Evolutionary conservation across 2,113 vertebrate genomes (phyloP).

Genomic region (Lynx canadensis): DNA sequence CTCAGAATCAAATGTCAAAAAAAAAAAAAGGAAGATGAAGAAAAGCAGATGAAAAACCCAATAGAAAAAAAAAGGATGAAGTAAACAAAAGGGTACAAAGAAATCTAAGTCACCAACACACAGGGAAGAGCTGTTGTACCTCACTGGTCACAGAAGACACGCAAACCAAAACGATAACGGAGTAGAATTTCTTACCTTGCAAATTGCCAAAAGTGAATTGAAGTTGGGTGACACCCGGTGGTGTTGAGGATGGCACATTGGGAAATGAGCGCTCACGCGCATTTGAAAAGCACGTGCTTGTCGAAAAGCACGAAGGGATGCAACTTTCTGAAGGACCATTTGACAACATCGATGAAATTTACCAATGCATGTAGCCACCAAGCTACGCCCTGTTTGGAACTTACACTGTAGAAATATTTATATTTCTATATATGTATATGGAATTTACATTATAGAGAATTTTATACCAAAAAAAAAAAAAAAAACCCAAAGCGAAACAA

Average conservation of each 20-base stretch:
- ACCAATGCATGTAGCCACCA: not conserved
- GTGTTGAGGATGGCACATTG: not conserved
- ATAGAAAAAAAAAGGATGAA: not conserved
- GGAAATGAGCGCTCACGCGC: not conserved
- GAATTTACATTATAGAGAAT: not conserved
- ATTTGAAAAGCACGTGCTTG: not conserved
- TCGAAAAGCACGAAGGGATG: not conserved
- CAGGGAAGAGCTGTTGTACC: not conserved
- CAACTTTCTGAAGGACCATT: not conserved
- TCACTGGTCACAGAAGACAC: not conserved
- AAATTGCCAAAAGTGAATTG: not conserved
- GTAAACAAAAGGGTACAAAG: not conserved
- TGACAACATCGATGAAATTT: not conserved
- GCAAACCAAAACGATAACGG: not conserved
- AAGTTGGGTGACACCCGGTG: not conserved
- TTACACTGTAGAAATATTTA: not conserved
- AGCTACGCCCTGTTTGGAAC: not conserved
- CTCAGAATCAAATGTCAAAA: not conserved
- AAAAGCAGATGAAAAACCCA: not conserved
- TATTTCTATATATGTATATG: too few species aligned
- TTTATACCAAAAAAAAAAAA: not conserved
- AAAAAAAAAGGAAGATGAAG: not conserved
- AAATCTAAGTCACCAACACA: not conserved
- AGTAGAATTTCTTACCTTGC: not conserved
- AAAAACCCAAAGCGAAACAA: not conserved